phyloP scores from a whole-genome alignment of 2,113 vertebrate genomes.

The Podarcis muralis region DNA sequence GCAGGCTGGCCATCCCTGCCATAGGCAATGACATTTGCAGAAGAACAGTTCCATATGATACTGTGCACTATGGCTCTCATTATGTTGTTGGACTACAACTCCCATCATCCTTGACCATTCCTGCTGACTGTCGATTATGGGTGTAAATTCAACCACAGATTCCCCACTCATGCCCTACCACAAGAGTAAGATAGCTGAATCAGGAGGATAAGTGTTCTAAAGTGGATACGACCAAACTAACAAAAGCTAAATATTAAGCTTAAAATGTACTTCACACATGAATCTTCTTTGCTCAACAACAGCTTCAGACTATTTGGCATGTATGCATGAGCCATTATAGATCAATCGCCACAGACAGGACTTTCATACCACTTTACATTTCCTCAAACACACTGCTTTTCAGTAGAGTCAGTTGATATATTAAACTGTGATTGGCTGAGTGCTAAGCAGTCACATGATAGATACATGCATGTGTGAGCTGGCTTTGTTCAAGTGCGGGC shows the following conservation, averaged over 20 bases:
- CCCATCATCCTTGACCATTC: too few species aligned
- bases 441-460: not conserved
- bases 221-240: not conserved
- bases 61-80: too few species aligned
- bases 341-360: not conserved
- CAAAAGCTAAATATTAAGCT: not conserved
- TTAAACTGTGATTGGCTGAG: not conserved
- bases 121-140: too few species aligned
- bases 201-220: not conserved
- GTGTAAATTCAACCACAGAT: not conserved
- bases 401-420: not conserved
- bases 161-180: not conserved
- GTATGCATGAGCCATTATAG: not conserved
- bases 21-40: not conserved
- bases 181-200: not conserved
- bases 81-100: too few species aligned
- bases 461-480: not conserved
- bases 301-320: not conserved
- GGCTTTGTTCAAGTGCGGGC: not conserved
- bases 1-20: not conserved
- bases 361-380: not conserved
- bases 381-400: not conserved
- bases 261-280: not conserved
- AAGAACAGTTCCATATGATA: not conserved
- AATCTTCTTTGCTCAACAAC: not conserved